Percentiles rank a stretch among this genome's conserved stretches.
These are phyloP conservation scores for Poecilia velifera DNA, from an alignment of 2,797 vertebrate genomes.

Conservation along the genomic window DNA sequence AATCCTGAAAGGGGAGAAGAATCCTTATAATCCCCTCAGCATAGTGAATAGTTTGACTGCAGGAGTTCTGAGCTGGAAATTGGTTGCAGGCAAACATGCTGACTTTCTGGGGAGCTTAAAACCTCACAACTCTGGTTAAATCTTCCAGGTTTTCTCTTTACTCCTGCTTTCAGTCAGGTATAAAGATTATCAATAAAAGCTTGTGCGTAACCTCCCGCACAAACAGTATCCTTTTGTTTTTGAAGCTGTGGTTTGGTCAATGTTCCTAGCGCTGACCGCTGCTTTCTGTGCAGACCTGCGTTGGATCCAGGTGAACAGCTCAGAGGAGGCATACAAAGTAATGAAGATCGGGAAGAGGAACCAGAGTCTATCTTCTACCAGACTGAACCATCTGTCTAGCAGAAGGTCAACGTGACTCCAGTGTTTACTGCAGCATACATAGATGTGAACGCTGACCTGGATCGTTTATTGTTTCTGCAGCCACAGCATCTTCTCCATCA, in stretches of 20 bases:
- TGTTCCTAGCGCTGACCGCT: neutral
- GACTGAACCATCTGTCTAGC: conserved; percentile 89
- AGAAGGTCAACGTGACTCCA: conserved; percentile 82
- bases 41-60: neutral
- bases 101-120: neutral
- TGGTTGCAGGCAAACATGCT: neutral
- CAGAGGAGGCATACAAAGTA: conserved; percentile 89
- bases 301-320: conserved; percentile 90
- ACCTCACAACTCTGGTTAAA: neutral
- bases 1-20: neutral
- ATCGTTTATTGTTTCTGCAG: conserved; percentile 69
- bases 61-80: no score
- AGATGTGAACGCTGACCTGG: neutral
- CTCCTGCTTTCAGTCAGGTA: neutral
- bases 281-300: conserved; percentile 82
- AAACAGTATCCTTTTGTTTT: neutral
- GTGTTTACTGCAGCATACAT: neutral
- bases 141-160: neutral
- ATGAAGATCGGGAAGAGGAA: conserved; percentile 90
- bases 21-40: neutral
- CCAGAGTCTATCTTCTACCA: conserved; percentile 90
- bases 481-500: conserved; percentile 94
- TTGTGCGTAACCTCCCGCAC: no score
- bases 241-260: neutral
- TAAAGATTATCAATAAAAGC: neutral